Evolutionary conservation across 2,113 vertebrate genomes (phyloP).

Genomic region (Turdus rufiventris): DNA sequence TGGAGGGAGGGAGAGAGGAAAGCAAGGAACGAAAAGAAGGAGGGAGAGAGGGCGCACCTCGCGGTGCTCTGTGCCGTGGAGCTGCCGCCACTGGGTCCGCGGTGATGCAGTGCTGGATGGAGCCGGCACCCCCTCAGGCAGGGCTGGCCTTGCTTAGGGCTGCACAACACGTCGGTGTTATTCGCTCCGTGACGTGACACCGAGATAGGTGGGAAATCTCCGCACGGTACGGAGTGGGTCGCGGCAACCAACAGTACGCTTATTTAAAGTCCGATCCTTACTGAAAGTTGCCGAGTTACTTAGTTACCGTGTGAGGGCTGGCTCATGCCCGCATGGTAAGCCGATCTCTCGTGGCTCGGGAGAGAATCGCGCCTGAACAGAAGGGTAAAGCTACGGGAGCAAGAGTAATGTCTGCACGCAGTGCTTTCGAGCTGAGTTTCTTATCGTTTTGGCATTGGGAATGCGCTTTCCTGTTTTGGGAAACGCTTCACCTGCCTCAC

Average conservation of each 20-base stretch:
- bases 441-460: neutral
- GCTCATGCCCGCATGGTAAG: fast-evolving
- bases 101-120: fast-evolving
- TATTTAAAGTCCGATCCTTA: neutral
- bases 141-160: neutral
- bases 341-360: neutral
- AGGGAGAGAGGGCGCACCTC: neutral
- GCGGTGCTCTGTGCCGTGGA: neutral
- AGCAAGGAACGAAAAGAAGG: too few relatives aligned
- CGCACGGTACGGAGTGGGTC: neutral
- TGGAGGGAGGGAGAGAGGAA: neutral
- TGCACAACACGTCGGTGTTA: fast-evolving
- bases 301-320: neutral
- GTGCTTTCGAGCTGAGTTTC: neutral
- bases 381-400: neutral
- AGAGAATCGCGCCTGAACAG: neutral
- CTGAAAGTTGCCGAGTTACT: neutral
- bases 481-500: neutral
- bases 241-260: fast-evolving
- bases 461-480: neutral
- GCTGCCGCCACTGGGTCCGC: fast-evolving
- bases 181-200: neutral
- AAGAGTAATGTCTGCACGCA: neutral
- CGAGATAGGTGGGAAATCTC: neutral
- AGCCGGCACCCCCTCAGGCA: neutral